Conservation (phyloP, 2,888 invertebrate species). For the Chelonus formosanus region DNA sequence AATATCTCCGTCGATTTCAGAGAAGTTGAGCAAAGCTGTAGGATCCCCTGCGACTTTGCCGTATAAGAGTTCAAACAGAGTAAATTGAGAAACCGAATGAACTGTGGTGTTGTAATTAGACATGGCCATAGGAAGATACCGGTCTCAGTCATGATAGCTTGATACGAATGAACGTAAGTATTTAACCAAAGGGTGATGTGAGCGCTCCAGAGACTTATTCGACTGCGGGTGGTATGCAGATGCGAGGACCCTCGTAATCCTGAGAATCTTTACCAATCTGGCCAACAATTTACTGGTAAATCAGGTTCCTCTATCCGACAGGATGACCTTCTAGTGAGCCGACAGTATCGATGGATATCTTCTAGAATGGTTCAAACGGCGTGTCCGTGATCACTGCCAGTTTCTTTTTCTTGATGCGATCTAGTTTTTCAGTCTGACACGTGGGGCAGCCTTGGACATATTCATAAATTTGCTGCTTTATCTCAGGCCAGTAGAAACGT, state of each 20-base stretch:
- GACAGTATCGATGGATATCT: constrained; percentile 37
- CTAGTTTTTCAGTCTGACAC: constrained; percentile 36
- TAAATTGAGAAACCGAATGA: constrained; percentile 24
- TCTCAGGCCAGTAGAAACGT: background rate
- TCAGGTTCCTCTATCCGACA: constrained; percentile 13
- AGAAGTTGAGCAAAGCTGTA: background rate
- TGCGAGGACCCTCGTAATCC: background rate
- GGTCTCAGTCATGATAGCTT: background rate
- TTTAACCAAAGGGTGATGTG: constrained; percentile 23
- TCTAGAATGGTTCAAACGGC: constrained; percentile 31
- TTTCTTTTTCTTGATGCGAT: constrained; percentile 15
- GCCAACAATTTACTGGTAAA: constrained; percentile 24
- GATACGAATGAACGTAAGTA: background rate
- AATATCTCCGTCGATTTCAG: background rate
- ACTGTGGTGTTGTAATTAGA: constrained; percentile 12
- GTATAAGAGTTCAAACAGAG: constrained; percentile 18
- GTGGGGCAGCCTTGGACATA: constrained; percentile 24
- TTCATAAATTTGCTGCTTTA: no score
- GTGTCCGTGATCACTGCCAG: no score
- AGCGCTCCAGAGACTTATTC: constrained; percentile 21
- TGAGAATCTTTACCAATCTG: constrained; percentile 2
- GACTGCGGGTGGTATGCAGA: constrained; percentile 16
- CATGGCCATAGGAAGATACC: constrained; percentile 11
- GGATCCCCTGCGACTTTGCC: constrained; percentile 18
- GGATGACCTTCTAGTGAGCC: constrained; percentile 26